Percentiles rank a stretch among this genome's conserved stretches.
Conservation (phyloP, 2,888 invertebrate species). For the Ditula angustiorana region DNA sequence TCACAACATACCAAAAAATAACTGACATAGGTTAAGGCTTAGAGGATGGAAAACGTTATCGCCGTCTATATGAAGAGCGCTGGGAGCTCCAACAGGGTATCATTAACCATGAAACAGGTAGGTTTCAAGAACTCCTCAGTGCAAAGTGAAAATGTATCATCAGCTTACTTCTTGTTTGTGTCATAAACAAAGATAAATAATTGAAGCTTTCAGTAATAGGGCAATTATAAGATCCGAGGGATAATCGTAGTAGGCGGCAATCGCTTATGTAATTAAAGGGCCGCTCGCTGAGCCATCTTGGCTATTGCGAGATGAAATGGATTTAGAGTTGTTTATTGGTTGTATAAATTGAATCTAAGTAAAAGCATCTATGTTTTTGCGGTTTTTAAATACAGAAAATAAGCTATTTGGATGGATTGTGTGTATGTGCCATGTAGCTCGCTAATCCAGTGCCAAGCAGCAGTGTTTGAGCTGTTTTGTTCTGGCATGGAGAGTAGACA, state of each 20-base stretch:
- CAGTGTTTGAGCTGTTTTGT: no score
- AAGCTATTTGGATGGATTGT: no score
- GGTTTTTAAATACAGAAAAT: no score
- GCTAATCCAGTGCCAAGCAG: no score
- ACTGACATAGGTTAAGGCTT: no score
- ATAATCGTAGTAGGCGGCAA: slow-evolving; percentile 35
- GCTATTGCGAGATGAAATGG: slow-evolving; percentile 30
- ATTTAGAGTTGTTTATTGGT: slow-evolving; percentile 32
- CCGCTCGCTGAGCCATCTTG: slow-evolving; percentile 13
- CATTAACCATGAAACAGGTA: neutral
- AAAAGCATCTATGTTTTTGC: neutral
- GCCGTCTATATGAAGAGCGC: no score
- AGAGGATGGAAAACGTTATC: no score
- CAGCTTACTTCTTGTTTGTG: slow-evolving; percentile 10
- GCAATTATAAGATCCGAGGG: slow-evolving; percentile 37
- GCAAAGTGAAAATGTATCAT: neutral
- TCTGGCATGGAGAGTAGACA: no score
- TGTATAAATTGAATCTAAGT: slow-evolving; percentile 1
- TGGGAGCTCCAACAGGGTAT: no score
- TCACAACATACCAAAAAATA: no score
- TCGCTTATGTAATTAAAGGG: slow-evolving; percentile 37
- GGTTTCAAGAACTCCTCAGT: neutral
- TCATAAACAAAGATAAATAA: slow-evolving; percentile 35
- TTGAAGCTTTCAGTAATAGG: slow-evolving; percentile 30
- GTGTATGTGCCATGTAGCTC: no score